phyloP scores from a whole-genome alignment of 2,888 invertebrate species.

The Cosmopolites sordidus region DNA sequence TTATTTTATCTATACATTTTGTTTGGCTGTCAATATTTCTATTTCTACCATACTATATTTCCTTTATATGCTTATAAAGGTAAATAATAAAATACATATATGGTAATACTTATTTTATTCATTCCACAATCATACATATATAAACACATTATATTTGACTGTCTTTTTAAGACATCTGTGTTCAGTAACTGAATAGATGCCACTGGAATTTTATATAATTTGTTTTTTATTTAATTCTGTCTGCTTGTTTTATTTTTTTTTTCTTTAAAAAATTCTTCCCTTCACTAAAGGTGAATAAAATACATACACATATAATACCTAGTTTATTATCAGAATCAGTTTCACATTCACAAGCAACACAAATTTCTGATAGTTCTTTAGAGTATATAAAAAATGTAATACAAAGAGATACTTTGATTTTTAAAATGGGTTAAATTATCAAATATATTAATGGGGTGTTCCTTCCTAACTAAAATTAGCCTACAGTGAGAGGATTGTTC shows the following conservation, averaged over 20 bases:
- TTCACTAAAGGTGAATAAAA: background rate
- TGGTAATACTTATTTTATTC: too few relatives aligned
- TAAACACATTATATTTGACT: too few relatives aligned
- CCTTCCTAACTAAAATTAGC: background rate
- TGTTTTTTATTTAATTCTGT: too few relatives aligned
- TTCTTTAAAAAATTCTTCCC: background rate
- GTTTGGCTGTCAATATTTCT: too few relatives aligned
- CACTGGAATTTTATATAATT: too few relatives aligned
- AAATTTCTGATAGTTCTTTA: background rate
- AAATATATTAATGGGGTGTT: background rate
- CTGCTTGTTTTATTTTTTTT: background rate
- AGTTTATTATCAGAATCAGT: constrained; percentile 1
- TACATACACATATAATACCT: background rate
- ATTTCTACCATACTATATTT: too few relatives aligned
- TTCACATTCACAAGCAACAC: constrained; percentile 1
- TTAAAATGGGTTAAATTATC: background rate
- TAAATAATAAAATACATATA: too few relatives aligned
- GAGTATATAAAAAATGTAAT: background rate
- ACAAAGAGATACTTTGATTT: background rate
- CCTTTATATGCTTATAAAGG: too few relatives aligned
- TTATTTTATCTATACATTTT: too few relatives aligned
- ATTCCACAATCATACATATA: too few relatives aligned
- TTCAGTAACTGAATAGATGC: too few relatives aligned
- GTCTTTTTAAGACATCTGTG: too few relatives aligned
- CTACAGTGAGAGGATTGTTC: background rate